Conservation (phyloP, 2,113 vertebrate species). For the Psittacula cyanocephala region DNA sequence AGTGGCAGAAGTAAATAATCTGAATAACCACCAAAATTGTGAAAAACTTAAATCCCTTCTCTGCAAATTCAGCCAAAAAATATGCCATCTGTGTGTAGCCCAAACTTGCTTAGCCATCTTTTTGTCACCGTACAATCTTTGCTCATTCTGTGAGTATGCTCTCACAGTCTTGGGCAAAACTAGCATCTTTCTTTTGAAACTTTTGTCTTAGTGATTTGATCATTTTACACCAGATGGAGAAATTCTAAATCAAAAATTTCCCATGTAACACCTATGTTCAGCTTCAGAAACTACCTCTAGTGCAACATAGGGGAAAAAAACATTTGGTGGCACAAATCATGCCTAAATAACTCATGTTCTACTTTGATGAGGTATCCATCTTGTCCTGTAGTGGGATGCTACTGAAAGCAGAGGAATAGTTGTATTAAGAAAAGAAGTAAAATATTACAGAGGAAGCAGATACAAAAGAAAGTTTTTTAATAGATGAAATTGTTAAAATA, state of each 20-base stretch:
- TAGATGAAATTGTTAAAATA: background rate
- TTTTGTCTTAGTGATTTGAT: background rate
- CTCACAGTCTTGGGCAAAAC: background rate
- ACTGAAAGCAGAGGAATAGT: background rate
- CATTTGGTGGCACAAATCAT: background rate
- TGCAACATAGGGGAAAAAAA: background rate
- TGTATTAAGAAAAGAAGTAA: background rate
- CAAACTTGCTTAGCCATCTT: background rate
- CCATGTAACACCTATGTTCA: background rate
- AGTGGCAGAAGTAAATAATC: background rate
- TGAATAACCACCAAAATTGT: background rate
- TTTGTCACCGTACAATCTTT: background rate
- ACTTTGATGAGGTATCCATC: background rate
- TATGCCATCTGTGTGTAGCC: background rate
- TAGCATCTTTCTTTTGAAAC: background rate
- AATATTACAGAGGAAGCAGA: background rate
- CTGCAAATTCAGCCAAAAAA: background rate
- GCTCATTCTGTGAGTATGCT: background rate
- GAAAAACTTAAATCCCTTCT: background rate
- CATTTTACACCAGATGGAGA: background rate
- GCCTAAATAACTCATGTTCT: background rate
- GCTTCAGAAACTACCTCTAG: background rate
- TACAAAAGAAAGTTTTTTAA: background rate
- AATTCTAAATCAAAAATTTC: background rate
- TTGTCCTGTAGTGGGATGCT: background rate